Base-by-base conservation (phyloP, 2,888 invertebrate genomes). In the Pollenia amentaria region DNA sequence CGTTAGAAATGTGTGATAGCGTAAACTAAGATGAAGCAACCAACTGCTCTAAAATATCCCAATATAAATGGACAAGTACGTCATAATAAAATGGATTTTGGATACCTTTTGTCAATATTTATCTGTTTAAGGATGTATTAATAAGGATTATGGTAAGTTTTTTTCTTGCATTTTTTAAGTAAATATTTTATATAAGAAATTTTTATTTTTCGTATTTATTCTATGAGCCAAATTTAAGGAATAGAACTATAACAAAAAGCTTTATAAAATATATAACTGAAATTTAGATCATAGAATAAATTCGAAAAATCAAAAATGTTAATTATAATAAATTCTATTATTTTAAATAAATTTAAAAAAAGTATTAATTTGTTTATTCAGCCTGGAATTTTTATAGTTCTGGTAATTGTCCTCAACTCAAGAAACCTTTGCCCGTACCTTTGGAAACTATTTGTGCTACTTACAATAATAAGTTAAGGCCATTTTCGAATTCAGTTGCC, bases 321-420 rank as follows among this genome's bases (percentile, higher is more conserved):
- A n/a, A n/a, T n/a, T n/a, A n/a, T n/a, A n/a, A n/a, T n/a, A n/a
- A n/a, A n/a, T n/a, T n/a, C n/a, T n/a, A n/a, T n/a, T n/a, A n/a
- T n/a, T n/a, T n/a, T n/a, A n/a, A n/a, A n/a, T n/a, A n/a, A n/a
- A n/a, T n/a, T n/a, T n/a, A n/a, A n/a, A 57, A 57, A 1, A 12
- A 12, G 14, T 38, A 38, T 60, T 60, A 21, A 29, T 12, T 60
- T 60, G 3, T 60, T 0, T 38, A 0, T 60, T 38, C 3, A 60
- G 60, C 60, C 9, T 60, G 60, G 60, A 60, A 38, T 60, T 60
- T 60, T n/a, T n/a, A 60, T n/a, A n/a, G 38, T n/a, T 60, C 38
- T 38, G 60, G 60, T n/a, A 1, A 1, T 14, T 60, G 60, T 38
- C 60, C 60, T 38, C 38, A 38, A 38, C 38, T 14, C 0, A 3